Evolutionary conservation across 2,113 vertebrate genomes (phyloP).

Genomic region (Bubo bubo): DNA sequence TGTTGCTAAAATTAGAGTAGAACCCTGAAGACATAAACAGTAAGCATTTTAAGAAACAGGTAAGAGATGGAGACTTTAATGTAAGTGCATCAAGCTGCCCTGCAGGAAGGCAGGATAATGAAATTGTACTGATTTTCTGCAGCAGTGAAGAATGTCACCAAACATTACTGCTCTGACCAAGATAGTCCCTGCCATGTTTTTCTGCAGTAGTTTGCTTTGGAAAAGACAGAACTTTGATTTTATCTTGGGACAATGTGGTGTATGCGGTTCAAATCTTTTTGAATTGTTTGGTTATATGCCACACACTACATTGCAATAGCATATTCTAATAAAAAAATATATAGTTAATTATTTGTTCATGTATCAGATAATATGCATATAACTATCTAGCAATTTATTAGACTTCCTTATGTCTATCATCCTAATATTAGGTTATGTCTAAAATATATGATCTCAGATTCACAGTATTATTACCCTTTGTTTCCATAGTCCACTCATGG

Average conservation of each 20-base stretch:
- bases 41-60: conserved; percentile 19
- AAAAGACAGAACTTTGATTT: conserved; percentile 17
- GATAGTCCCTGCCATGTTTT: background rate
- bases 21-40: background rate
- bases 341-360: background rate
- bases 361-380: background rate
- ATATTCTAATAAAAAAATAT: background rate
- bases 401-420: background rate
- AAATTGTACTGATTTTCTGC: conserved; percentile 47
- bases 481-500: background rate
- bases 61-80: background rate
- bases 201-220: background rate
- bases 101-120: conserved; percentile 30
- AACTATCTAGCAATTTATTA: background rate
- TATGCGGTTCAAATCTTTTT: background rate
- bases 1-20: conserved; percentile 21
- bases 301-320: background rate
- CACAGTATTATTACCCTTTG: background rate
- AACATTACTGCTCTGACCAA: background rate
- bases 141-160: background rate
- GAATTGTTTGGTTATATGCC: background rate
- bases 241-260: background rate
- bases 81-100: conserved; percentile 9
- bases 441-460: rapidly evolving
- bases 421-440: background rate